Evolutionary conservation across 2,888 invertebrate species (phyloP).

Genomic region (Amorpha juglandis): DNA sequence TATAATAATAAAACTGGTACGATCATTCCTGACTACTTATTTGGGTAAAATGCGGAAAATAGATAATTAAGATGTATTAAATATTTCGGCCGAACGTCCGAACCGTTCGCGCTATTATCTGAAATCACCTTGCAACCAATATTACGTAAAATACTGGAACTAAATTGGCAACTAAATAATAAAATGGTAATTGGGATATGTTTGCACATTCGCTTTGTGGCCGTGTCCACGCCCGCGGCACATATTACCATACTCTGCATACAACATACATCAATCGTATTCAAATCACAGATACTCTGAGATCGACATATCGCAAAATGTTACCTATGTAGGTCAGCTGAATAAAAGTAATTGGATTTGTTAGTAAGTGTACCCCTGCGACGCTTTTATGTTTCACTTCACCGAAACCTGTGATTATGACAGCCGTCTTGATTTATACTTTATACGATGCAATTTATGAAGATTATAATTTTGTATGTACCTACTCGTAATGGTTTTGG

Average conservation of each 20-base stretch:
- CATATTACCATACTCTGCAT: conserved; percentile 57
- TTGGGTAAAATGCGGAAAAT: too few relatives aligned
- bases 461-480: conserved; percentile 59
- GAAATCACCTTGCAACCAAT: background rate
- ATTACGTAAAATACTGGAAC: conserved; percentile 2
- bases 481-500: conserved; percentile 26
- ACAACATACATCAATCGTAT: conserved; percentile 38
- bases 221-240: conserved; percentile 50
- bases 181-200: conserved; percentile 25
- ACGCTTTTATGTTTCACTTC: conserved; percentile 65
- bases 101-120: background rate
- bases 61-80: background rate
- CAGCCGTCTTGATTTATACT: conserved; percentile 68
- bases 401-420: conserved; percentile 66
- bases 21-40: too few relatives aligned
- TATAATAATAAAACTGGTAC: too few relatives aligned
- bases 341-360: conserved; percentile 70
- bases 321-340: conserved; percentile 67
- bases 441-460: conserved; percentile 69
- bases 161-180: conserved; percentile 23
- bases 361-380: conserved; percentile 71
- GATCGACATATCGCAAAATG: conserved; percentile 72
- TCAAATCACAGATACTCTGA: conserved; percentile 61
- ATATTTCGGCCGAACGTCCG: background rate
- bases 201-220: conserved; percentile 15